A percentile compares a stretch with the other conserved stretches of the same genome.
phyloP scores from a whole-genome alignment of 2,113 vertebrate species.

The Tyto alba region DNA sequence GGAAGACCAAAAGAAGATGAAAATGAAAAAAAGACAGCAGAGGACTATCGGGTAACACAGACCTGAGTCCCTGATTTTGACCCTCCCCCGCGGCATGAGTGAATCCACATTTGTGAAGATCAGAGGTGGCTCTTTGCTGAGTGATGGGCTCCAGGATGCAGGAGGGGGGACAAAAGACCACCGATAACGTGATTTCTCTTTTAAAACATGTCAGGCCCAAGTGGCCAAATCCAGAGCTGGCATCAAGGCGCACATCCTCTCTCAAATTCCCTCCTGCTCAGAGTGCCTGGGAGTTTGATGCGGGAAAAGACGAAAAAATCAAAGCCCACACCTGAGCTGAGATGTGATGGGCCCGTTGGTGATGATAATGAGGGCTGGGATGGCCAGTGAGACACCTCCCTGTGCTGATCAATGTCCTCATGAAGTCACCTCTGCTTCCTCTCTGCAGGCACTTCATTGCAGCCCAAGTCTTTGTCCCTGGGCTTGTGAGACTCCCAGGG shows the following conservation, averaged over 20 bases:
- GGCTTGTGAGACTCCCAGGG: accelerated
- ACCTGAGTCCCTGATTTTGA: neutral
- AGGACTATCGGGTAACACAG: neutral
- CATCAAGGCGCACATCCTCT: neutral
- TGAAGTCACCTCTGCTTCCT: neutral
- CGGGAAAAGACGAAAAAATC: neutral
- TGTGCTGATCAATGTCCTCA: accelerated
- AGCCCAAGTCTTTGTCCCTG: neutral
- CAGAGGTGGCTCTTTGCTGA: neutral
- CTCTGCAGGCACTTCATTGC: neutral
- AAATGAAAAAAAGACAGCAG: neutral
- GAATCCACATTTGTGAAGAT: neutral
- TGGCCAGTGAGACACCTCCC: neutral
- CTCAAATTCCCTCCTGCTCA: neutral
- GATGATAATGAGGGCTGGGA: neutral
- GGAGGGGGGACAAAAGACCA: neutral
- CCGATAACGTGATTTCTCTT: neutral
- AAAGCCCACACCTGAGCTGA: neutral
- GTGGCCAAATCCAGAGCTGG: neutral
- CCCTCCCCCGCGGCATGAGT: neutral
- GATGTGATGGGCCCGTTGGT: neutral
- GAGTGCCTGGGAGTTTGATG: neutral
- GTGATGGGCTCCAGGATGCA: neutral
- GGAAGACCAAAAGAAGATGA: neutral
- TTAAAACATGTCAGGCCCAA: neutral